Conservation (phyloP, 2,113 vertebrate species). For the Gila orcuttii region DNA sequence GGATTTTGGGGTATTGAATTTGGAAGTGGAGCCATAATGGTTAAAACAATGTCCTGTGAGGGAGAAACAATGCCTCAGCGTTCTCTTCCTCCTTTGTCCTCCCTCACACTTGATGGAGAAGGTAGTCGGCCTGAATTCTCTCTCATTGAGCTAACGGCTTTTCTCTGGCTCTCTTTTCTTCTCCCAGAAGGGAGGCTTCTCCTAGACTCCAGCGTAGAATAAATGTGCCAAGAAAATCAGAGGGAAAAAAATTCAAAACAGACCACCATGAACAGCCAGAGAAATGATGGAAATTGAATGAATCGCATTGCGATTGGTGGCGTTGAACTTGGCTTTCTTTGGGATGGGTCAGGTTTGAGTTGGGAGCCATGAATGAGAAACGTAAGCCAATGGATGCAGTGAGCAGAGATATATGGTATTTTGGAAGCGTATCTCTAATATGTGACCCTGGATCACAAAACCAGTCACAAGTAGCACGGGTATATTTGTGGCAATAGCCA, state of each 20-base stretch:
- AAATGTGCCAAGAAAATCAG: constrained; percentile 48
- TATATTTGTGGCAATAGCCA: too few relatives aligned
- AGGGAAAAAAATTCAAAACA: constrained; percentile 23
- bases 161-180: constrained; percentile 45
- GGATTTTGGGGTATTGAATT: constrained; percentile 39
- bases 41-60: constrained; percentile 67
- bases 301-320: constrained; percentile 11
- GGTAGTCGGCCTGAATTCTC: constrained; percentile 54
- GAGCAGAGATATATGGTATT: background rate
- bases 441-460: background rate
- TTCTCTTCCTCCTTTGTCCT: constrained; percentile 71
- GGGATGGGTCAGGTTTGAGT: background rate
- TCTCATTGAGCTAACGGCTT: constrained; percentile 42
- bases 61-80: constrained; percentile 68
- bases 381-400: background rate
- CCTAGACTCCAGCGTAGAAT: constrained; percentile 39
- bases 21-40: constrained; percentile 40
- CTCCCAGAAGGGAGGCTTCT: constrained; percentile 44
- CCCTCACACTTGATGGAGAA: constrained; percentile 45
- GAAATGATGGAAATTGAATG: constrained; percentile 48
- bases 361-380: constrained; percentile 5
- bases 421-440: background rate
- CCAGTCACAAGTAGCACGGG: too few relatives aligned
- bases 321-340: background rate
- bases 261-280: constrained; percentile 38